Base-by-base conservation (phyloP, 2,888 invertebrate species). In the Maniola hyperantus region DNA sequence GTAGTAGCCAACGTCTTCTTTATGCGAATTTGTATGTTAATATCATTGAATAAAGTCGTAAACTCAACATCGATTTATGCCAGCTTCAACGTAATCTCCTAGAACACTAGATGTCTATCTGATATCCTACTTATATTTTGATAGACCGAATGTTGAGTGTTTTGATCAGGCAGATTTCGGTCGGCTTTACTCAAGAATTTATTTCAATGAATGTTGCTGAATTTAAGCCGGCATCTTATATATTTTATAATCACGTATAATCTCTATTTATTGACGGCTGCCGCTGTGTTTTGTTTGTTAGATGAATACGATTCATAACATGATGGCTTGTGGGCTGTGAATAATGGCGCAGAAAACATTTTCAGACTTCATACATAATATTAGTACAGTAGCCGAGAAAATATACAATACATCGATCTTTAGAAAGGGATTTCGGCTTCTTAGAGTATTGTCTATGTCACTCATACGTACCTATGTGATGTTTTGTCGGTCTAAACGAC, bases 101-200 rank as follows among this genome's bases (percentile, higher is more conserved):
- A 69, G 73, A 68, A 73, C 71, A 72, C 78, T 80, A 77, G 79
- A 79, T 81, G 81, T 83, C 81, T 77, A 80, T 81, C 79, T 77
- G 77, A 82, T 83, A 87, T 84, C 79, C 81, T 77, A 77, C 80
- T 83, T 78, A 78, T 89, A 84, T 89, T 88, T 85, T 88, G 88
- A 87, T 87, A 82, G 83, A 82, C 80, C 79, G 79, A 78, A 79
- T 73, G 81, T 78, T 75, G 77, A 79, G 80, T 86, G 87, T 87
- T 89, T 83, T 86, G 89, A 88, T 86, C 80, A 79, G 72, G 69
- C 71, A 82, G 86, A 83, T 82, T 86, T 83, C 77, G 79, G 73
- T 67, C 66, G 76, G 76, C 71, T 75, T 84, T 82, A 80, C 74
- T 53, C 68, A 69, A 74, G 80, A 84, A 85, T 87, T 84, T 87